A percentile compares a stretch with the other conserved stretches of the same genome.
phyloP scores from a whole-genome alignment of 1,140 invertebrate genomes.

The Nymphalis io region DNA sequence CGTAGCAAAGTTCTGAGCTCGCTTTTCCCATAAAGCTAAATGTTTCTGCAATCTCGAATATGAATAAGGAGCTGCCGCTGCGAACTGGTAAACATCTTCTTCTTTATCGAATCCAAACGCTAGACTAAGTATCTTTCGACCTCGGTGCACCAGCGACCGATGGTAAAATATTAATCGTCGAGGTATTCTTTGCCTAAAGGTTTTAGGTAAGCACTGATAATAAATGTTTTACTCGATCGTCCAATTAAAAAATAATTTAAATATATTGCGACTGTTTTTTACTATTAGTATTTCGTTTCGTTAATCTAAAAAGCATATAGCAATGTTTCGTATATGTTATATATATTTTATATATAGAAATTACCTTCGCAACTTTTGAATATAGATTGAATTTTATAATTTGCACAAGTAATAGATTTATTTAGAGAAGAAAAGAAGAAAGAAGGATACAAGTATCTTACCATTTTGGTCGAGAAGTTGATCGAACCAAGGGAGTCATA shows the following conservation, averaged over 20 bases:
- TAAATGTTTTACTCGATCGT: too few species aligned
- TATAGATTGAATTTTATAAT: neutral
- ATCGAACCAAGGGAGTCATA: slow-evolving; percentile 96
- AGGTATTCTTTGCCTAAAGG: slow-evolving; percentile 90
- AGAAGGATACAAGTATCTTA: slow-evolving; percentile 66
- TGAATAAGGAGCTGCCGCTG: slow-evolving; percentile 95
- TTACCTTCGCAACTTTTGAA: too few species aligned
- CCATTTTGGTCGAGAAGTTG: slow-evolving; percentile 95
- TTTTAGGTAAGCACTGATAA: neutral
- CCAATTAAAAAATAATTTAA: too few species aligned
- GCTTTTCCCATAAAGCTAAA: slow-evolving; percentile 88
- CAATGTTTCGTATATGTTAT: too few species aligned
- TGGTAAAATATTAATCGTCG: slow-evolving; percentile 96
- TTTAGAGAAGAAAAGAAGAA: too few species aligned
- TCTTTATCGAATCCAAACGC: slow-evolving; percentile 97
- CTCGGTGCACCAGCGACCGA: slow-evolving; percentile 92
- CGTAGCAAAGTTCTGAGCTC: slow-evolving; percentile 80
- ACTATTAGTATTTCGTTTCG: too few species aligned
- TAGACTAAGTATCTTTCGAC: slow-evolving; percentile 96
- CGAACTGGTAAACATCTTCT: slow-evolving; percentile 96
- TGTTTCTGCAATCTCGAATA: slow-evolving; percentile 94
- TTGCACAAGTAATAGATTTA: too few species aligned
- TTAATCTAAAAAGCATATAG: too few species aligned
- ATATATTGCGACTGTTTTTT: too few species aligned
- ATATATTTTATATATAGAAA: too few species aligned